Evolutionary conservation across 2,113 vertebrate species (phyloP), one percentile per base, ranked within the genome.

Genomic region (Reinhardtius hippoglossoides): DNA sequence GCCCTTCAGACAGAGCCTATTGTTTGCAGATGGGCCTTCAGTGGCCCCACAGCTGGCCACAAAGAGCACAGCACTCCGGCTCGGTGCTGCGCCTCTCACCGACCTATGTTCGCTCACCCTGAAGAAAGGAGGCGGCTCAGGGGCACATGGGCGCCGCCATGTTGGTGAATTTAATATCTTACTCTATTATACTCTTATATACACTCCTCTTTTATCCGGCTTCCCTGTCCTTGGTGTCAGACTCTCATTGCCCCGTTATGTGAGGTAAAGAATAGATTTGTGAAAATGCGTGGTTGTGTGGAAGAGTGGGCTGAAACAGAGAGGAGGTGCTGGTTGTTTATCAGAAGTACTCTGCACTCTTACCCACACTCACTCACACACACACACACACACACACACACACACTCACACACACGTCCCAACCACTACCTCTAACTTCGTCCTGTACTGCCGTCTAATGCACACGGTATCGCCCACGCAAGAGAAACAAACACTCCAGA

Each of bases 21-120:
- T 93, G 92, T 93, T 87, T 90, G 86, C 92, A 92, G 89, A 92
- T 92, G 92, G 89, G 87, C 88, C 90, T 92, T 90, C 90, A 92
- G 91, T 89, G 86, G 86, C 84, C 83, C 78, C 82, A 91, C 91
- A 93, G 92, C 92, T 93, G 91, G 86, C 82, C 80, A 88, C 91
- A 90, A 90, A 93, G 80, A 87, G 78, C 71, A 68, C 59, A 84
- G 81, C 81, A 69, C 92, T 90, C 79, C 67, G 82, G 82, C 81
- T 67, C 65, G 14, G 59, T 67, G 74, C 79, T 59, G 62, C 72
- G 71, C 82, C 76, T 80, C 85, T 75, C 78, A 42, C 78, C 78
- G 84, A 76, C 76, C 84, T 70, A 56, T 64, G 65, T 73, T 74
- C 64, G 21, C 44, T 72, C 77, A 60, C 80, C 67, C 72, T 44